Evolutionary conservation across 2,888 invertebrate genomes (phyloP).

Genomic region (Drosophila cognata): DNA sequence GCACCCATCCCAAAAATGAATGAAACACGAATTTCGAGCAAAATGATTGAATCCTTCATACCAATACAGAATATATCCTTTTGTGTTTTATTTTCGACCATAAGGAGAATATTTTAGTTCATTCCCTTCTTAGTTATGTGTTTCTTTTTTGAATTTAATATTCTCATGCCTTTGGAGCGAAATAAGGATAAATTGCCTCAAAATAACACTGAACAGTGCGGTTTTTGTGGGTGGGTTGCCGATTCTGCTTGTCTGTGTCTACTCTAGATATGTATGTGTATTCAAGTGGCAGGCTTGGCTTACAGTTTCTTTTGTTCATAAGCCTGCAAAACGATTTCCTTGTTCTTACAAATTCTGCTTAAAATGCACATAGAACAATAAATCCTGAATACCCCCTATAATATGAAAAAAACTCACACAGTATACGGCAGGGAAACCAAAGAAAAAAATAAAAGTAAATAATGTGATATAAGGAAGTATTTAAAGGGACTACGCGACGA

Average conservation of each 20-base stretch:
- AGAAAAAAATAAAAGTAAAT: constrained; percentile 10
- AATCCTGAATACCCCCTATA: constrained; percentile 23
- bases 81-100: background rate
- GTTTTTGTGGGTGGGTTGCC: background rate
- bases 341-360: constrained; percentile 44
- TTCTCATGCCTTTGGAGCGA: constrained; percentile 36
- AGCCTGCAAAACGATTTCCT: constrained; percentile 40
- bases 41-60: background rate
- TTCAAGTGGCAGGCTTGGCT: constrained; percentile 39
- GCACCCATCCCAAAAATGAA: background rate
- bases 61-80: background rate
- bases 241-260: constrained; percentile 27
- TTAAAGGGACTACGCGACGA: background rate
- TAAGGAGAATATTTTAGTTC: background rate
- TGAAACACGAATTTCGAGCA: background rate
- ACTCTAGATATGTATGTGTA: constrained; percentile 29
- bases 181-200: constrained; percentile 63
- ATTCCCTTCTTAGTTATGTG: background rate
- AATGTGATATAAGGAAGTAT: constrained; percentile 15
- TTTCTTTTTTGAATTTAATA: constrained; percentile 16
- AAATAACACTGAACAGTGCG: background rate
- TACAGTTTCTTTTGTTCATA: constrained; percentile 35
- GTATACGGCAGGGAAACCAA: background rate
- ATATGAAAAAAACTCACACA: constrained; percentile 6
- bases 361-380: constrained; percentile 54